These are phyloP conservation scores for Amazona vittata DNA, from an alignment of 2,113 vertebrate genomes.

Conservation along the genomic window DNA sequence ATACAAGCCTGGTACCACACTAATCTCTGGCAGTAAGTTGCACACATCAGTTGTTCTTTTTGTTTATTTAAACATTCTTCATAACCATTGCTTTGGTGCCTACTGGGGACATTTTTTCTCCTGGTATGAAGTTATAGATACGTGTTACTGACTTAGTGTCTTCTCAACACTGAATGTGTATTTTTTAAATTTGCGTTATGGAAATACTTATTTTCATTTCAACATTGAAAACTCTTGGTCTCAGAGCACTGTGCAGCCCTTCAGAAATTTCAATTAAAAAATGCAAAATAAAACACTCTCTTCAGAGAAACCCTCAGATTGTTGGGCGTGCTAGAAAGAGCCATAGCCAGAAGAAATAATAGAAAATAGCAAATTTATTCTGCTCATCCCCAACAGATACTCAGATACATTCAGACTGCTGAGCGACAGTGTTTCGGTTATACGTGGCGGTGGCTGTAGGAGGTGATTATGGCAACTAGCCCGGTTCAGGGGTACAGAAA, in stretches of 20 bases:
- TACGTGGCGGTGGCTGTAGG: not conserved
- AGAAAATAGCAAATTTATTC: not conserved
- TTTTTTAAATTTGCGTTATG: not conserved
- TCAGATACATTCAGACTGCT: not conserved
- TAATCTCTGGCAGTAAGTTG: not conserved
- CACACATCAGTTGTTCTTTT: not conserved
- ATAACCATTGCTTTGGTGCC: not conserved
- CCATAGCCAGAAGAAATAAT: not conserved
- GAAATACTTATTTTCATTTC: not conserved
- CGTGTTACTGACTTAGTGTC: not conserved
- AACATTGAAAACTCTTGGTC: not conserved
- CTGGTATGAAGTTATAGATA: not conserved
- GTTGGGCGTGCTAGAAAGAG: not conserved
- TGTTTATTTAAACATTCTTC: not conserved
- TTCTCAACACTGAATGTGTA: not conserved
- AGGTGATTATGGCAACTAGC: rapidly evolving
- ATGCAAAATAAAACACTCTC: not conserved
- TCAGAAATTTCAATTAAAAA: not conserved
- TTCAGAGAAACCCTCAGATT: not conserved
- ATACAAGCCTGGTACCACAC: not conserved
- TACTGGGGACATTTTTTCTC: not conserved
- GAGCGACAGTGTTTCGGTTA: not conserved
- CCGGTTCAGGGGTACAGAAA: not conserved
- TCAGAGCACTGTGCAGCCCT: not conserved
- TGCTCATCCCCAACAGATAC: not conserved